Conservation (phyloP, 2,797 vertebrate species). For the Syngnathus rostellatus region DNA sequence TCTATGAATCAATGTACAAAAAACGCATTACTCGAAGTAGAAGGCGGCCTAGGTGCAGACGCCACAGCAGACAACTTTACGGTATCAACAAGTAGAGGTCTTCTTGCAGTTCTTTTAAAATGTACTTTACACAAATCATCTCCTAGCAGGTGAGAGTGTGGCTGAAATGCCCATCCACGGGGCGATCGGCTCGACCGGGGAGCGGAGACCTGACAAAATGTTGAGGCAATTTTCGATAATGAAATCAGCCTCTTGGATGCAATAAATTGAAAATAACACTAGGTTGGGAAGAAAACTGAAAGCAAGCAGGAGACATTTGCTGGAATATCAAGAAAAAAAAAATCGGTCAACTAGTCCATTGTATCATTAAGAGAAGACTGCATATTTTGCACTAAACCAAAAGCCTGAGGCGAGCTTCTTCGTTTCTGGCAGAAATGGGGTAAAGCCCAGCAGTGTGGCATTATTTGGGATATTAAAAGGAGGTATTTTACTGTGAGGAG, state of each 20-base stretch:
- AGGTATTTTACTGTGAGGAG: slow-evolving; percentile 9
- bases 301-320: slow-evolving; percentile 11
- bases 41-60: too few species aligned
- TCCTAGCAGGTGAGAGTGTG: too few species aligned
- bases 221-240: not conserved
- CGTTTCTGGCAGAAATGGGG: slow-evolving; percentile 32
- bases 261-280: not conserved
- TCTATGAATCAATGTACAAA: too few species aligned
- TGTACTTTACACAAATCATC: too few species aligned
- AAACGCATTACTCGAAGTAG: too few species aligned
- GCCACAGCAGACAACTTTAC: too few species aligned
- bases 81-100: too few species aligned
- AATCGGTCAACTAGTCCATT: slow-evolving; percentile 33
- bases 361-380: slow-evolving; percentile 31
- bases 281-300: not conserved
- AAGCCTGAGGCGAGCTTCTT: slow-evolving; percentile 28
- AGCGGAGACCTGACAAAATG: not conserved
- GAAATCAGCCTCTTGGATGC: not conserved
- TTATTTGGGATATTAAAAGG: slow-evolving; percentile 23
- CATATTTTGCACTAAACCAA: slow-evolving; percentile 33
- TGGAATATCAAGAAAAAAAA: slow-evolving; percentile 24
- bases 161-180: too few species aligned
- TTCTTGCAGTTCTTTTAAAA: too few species aligned
- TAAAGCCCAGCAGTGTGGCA: slow-evolving; percentile 15
- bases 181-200: too few species aligned